phyloP scores from a whole-genome alignment of 2,797 vertebrate genomes.

The Meriones psammophilus region DNA sequence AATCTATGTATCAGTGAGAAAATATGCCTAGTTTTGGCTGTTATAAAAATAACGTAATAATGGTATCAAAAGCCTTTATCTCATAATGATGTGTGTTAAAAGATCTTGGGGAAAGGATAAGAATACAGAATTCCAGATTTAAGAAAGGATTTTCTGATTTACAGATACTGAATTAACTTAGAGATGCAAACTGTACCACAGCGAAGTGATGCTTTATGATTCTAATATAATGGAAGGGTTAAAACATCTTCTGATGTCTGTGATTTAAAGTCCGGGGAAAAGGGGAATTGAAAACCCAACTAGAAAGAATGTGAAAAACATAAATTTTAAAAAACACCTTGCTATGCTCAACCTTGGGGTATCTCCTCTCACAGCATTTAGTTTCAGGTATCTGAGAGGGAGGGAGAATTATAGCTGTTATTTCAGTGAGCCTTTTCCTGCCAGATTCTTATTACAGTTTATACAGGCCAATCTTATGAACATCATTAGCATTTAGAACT shows the following conservation, averaged over 20 bases:
- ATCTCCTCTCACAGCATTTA: not conserved
- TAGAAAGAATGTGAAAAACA: not conserved
- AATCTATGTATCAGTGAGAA: not conserved
- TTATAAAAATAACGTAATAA: not conserved
- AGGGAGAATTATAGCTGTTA: not conserved
- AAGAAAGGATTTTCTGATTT: not conserved
- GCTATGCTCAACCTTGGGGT: too few relatives aligned
- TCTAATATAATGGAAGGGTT: not conserved
- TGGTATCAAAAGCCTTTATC: not conserved
- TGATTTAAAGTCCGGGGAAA: not conserved
- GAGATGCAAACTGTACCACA: rapidly evolving
- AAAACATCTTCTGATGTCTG: not conserved
- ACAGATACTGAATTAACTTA: too few relatives aligned
- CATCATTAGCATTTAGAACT: not conserved
- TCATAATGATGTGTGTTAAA: not conserved
- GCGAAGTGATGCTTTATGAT: not conserved
- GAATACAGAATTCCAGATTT: not conserved
- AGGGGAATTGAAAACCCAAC: not conserved
- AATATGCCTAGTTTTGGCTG: not conserved
- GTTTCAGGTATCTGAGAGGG: rapidly evolving
- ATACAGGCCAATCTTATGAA: not conserved
- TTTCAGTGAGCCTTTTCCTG: not conserved
- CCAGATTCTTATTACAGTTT: not conserved
- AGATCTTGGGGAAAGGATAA: not conserved
- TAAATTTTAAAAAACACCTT: not conserved